Conservation (phyloP, 2,888 invertebrate species). For the Mythimna pallens region DNA sequence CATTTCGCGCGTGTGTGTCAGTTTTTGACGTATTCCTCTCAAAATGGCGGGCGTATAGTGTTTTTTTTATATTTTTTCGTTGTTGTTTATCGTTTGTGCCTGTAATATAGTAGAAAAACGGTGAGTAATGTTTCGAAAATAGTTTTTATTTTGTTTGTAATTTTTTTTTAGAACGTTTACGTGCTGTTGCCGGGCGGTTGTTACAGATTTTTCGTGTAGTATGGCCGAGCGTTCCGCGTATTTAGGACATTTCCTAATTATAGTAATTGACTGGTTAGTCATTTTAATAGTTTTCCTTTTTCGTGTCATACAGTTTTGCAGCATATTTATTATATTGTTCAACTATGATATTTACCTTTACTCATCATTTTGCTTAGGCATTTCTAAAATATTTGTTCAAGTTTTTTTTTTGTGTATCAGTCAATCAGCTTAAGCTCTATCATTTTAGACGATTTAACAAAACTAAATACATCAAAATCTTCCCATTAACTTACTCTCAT, state of each 20-base stretch:
- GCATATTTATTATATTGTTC: not conserved
- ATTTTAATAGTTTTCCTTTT: slow-evolving; percentile 39
- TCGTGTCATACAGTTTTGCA: not conserved
- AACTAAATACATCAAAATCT: not conserved
- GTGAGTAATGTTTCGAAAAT: slow-evolving; percentile 65
- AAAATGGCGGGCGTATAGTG: slow-evolving; percentile 64
- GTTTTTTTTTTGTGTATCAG: not conserved
- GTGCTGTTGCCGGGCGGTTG: slow-evolving; percentile 44
- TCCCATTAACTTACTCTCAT: rapidly evolving
- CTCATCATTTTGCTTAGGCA: not conserved
- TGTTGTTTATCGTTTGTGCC: slow-evolving; percentile 54
- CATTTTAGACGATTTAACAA: not conserved
- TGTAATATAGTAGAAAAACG: slow-evolving; percentile 50
- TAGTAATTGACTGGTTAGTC: slow-evolving; percentile 49
- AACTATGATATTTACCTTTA: not conserved
- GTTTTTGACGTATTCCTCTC: slow-evolving; percentile 54
- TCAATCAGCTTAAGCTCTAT: not conserved
- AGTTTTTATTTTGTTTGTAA: slow-evolving; percentile 65
- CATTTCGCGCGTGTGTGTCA: slow-evolving; percentile 57
- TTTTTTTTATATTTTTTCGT: slow-evolving; percentile 46
- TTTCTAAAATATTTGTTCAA: no score
- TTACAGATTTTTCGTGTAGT: slow-evolving; percentile 33
- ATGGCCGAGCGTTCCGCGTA: slow-evolving; percentile 29
- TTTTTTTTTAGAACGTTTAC: slow-evolving; percentile 54
- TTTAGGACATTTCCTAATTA: slow-evolving; percentile 54